Percentiles rank a stretch among this genome's conserved stretches.
Evolutionary conservation across 2,888 invertebrate genomes (phyloP).

Genomic region (Acheta domesticus): DNA sequence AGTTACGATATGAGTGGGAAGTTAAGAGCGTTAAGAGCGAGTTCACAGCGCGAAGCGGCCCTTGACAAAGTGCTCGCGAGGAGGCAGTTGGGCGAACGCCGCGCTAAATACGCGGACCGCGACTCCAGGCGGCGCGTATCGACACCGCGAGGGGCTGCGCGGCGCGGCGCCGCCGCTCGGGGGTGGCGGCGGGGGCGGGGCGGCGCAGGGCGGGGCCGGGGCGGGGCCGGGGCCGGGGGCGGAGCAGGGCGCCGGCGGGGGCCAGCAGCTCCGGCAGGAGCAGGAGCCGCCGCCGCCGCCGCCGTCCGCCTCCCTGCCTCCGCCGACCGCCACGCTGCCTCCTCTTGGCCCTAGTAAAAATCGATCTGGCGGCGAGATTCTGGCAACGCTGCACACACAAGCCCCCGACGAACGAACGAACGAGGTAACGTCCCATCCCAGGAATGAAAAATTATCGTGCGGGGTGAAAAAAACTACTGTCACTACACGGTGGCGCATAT

Average conservation of each 20-base stretch:
- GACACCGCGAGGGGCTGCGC: neutral
- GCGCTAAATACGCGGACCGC: neutral
- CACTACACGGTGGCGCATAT: conserved; percentile 33
- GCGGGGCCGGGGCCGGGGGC: neutral
- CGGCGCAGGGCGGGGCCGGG: neutral
- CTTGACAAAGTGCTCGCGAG: neutral
- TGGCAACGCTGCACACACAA: conserved; percentile 32
- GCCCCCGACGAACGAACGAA: conserved; percentile 23
- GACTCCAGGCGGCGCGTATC: neutral
- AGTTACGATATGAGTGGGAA: too few species aligned
- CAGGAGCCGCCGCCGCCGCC: neutral
- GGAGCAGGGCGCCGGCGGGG: conserved; percentile 1
- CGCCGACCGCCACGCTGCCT: conserved; percentile 23
- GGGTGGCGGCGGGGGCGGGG: neutral
- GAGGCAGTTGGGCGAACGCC: neutral
- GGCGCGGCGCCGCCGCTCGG: neutral
- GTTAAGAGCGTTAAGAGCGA: too few species aligned
- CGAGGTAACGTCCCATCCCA: conserved; percentile 32
- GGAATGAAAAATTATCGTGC: conserved; percentile 37
- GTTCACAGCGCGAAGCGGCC: neutral
- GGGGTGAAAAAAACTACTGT: conserved; percentile 34
- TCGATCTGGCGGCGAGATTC: conserved; percentile 29
- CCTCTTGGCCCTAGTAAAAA: conserved; percentile 37
- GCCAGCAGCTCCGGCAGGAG: neutral
- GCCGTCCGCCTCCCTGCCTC: conserved; percentile 35